A percentile compares a stretch with the other conserved stretches of the same genome.
Conservation (phyloP, 2,113 vertebrate genomes). For the Onychostruthus taczanowskii region DNA sequence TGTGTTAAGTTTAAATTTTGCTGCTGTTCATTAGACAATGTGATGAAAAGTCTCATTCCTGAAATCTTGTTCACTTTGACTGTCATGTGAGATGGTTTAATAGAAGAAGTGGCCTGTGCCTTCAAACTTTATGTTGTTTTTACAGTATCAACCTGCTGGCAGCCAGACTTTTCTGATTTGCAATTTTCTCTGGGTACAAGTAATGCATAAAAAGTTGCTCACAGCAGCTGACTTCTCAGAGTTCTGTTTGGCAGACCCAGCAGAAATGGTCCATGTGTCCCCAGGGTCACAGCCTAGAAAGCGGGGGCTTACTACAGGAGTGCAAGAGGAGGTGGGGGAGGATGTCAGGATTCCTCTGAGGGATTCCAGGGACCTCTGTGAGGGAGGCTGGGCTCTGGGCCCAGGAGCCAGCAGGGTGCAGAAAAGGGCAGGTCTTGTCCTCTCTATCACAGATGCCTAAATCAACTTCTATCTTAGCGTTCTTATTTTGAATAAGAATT, state of each 20-base stretch:
- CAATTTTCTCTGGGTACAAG: background rate
- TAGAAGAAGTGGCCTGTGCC: background rate
- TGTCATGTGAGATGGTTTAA: background rate
- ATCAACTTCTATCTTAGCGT: rapidly evolving
- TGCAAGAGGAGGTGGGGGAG: background rate
- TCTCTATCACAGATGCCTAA: background rate
- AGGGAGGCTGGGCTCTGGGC: background rate
- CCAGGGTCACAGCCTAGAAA: background rate
- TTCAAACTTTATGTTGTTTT: background rate
- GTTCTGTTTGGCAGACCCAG: background rate
- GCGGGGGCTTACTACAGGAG: rapidly evolving
- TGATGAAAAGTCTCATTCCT: background rate
- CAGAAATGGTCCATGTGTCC: background rate
- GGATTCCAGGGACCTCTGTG: background rate
- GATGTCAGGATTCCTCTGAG: background rate
- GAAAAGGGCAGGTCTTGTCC: background rate
- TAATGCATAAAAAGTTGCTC: background rate
- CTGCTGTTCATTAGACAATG: background rate
- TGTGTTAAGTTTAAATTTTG: background rate
- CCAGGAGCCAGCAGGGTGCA: background rate
- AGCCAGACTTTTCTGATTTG: background rate
- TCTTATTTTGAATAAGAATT: background rate
- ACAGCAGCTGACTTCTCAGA: background rate
- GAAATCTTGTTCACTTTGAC: background rate
- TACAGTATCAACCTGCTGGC: background rate